Base-by-base conservation (phyloP, 2,113 vertebrate species). In the Suricata suricatta region DNA sequence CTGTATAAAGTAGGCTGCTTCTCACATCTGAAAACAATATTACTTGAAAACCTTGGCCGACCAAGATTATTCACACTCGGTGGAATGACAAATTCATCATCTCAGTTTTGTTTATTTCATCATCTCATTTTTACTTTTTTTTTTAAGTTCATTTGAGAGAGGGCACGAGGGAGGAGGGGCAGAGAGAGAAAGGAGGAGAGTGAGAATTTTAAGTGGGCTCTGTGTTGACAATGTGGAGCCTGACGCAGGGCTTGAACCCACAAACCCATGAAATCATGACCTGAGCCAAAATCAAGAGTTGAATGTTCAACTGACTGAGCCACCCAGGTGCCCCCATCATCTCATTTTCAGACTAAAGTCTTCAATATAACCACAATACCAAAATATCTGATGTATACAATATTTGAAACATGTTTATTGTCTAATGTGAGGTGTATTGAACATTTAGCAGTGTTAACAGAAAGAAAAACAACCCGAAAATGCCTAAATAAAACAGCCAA, bases 21-120 rank as follows among this genome's bases (percentile, higher is more conserved):
- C 41, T 97, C 76, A 84, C 64, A 92, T 19, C 69, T 54, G 68
- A 97, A 98, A 98, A 96, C 19, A 94, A n/a, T 92, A 96, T 92
- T 74, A 88, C n/a, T 88, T 81, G 63, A 98, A 54, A 98, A 71
- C 4, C 35, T 81, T 96, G 87, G 47, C 29, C 60, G 47, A 76
- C n/a, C 29, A 66, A 95, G 35, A 88, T 33, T 64, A 95, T 60
- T 94, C 60, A 96, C n/a, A 94, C 29, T 95, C 85, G 83, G 17
- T 79, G 41, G 44, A 97, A 88, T 83, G 54, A 96, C 23, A 95
- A 86, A 91, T 86, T 77, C 54, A 80, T 77, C 17, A 84, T 88
- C 27, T 81, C 57, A 82, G 76, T 97, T 92, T 95, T 93, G 76
- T 23, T 72, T 21, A 38, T 47, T 86, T 77, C 54, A 80, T 77